Evolutionary conservation across 2,888 invertebrate genomes (phyloP).

Genomic region (Ditula angustiorana): DNA sequence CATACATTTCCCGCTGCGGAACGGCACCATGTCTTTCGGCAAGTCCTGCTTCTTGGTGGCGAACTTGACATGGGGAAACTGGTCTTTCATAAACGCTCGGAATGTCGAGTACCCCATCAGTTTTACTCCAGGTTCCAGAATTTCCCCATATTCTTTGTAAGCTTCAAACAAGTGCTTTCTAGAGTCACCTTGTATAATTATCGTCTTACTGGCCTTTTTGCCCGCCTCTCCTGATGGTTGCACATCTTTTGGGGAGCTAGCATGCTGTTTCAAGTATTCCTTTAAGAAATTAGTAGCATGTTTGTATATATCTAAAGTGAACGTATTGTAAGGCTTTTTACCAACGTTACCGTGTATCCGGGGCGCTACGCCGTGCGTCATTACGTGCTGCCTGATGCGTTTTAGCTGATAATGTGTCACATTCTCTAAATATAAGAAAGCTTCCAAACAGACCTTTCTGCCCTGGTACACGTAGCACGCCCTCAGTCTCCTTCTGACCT

Average conservation of each 20-base stretch:
- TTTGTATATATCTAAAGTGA: slow-evolving; percentile 91
- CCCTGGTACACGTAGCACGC: slow-evolving; percentile 93
- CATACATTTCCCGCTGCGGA: slow-evolving; percentile 85
- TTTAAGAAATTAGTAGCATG: slow-evolving; percentile 92
- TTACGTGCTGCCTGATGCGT: slow-evolving; percentile 91
- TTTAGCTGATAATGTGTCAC: slow-evolving; percentile 92
- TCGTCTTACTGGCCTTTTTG: slow-evolving; percentile 81
- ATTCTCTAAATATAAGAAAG: slow-evolving; percentile 92
- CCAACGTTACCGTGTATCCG: slow-evolving; percentile 92
- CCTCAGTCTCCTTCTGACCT: slow-evolving; percentile 89
- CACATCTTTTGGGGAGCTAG: slow-evolving; percentile 82
- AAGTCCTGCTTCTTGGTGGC: slow-evolving; percentile 86
- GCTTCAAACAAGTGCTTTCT: slow-evolving; percentile 91
- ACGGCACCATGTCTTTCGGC: slow-evolving; percentile 79
- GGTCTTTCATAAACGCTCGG: slow-evolving; percentile 92
- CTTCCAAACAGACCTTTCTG: slow-evolving; percentile 90
- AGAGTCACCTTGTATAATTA: slow-evolving; percentile 82
- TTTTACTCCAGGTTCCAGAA: slow-evolving; percentile 89
- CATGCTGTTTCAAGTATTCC: slow-evolving; percentile 89
- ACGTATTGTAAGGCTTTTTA: slow-evolving; percentile 92
- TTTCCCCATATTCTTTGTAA: slow-evolving; percentile 90
- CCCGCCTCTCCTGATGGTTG: slow-evolving; percentile 76
- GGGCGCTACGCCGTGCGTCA: slow-evolving; percentile 92
- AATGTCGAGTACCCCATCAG: slow-evolving; percentile 93
- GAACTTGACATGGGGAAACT: slow-evolving; percentile 92